phyloP scores from a whole-genome alignment of 2,888 invertebrate species.

The Leptinotarsa peninsularis region DNA sequence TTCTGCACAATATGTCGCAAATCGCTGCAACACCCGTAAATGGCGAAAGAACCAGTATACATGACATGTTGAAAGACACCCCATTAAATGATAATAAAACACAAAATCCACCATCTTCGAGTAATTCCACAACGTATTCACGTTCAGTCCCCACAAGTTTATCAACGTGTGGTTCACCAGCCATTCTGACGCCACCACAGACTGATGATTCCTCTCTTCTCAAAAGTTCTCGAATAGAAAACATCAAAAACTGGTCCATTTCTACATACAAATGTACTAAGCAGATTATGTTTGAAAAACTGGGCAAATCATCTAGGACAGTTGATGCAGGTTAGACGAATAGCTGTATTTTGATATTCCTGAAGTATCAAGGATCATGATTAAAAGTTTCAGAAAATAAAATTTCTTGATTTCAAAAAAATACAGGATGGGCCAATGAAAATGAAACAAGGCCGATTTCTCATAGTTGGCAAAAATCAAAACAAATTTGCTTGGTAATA shows the following conservation, averaged over 20 bases:
- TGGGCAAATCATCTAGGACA: slow-evolving; percentile 93
- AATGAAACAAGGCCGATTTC: no score
- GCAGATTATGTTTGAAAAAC: slow-evolving; percentile 94
- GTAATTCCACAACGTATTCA: slow-evolving; percentile 75
- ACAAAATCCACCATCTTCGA: slow-evolving; percentile 80
- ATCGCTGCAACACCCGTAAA: slow-evolving; percentile 61
- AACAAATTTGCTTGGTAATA: no score
- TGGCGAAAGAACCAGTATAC: slow-evolving; percentile 77
- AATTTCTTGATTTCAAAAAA: no score
- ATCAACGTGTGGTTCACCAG: slow-evolving; percentile 61
- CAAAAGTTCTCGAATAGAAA: slow-evolving; percentile 87
- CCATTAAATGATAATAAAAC: slow-evolving; percentile 82
- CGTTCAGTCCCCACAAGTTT: slow-evolving; percentile 77
- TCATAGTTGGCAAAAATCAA: no score
- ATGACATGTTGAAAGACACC: slow-evolving; percentile 88
- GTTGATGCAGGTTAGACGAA: slow-evolving; percentile 79
- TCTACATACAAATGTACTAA: slow-evolving; percentile 98
- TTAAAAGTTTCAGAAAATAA: no score
- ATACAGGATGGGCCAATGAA: no score
- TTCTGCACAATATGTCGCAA: slow-evolving; percentile 56
- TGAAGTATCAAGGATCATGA: no score
- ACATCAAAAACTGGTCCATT: slow-evolving; percentile 95
- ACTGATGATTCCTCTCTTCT: slow-evolving; percentile 73
- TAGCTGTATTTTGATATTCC: not conserved
- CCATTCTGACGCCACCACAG: slow-evolving; percentile 68